Percentiles rank a stretch among this genome's conserved stretches.
Conservation (phyloP, 2,888 invertebrate genomes). For the Clistopyga incitator region DNA sequence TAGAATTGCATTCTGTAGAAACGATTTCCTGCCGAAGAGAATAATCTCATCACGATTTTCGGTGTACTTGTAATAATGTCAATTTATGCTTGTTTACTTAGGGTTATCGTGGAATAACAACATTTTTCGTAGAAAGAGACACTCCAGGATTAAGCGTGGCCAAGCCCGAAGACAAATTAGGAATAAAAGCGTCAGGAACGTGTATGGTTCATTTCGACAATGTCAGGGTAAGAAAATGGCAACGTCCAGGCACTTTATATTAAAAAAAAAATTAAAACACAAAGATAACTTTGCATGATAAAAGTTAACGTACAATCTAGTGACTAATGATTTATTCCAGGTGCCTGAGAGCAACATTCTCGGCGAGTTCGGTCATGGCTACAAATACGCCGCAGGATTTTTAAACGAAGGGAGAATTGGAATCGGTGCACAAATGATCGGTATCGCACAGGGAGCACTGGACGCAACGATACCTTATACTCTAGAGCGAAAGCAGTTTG, state of each 20-base stretch:
- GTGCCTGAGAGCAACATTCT: slow-evolving; percentile 93
- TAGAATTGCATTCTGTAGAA: no score
- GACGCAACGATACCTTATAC: slow-evolving; percentile 97
- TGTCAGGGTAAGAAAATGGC: slow-evolving; percentile 87
- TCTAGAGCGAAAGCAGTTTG: slow-evolving; percentile 97
- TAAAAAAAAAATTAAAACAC: neutral
- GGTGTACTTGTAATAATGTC: neutral
- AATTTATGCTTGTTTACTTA: slow-evolving; percentile 81
- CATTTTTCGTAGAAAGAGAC: slow-evolving; percentile 96
- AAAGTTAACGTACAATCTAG: neutral
- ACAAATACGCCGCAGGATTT: slow-evolving; percentile 98
- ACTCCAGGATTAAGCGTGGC: slow-evolving; percentile 94
- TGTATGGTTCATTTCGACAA: slow-evolving; percentile 98
- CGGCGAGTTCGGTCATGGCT: slow-evolving; percentile 96
- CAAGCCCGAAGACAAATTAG: slow-evolving; percentile 97
- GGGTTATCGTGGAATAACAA: slow-evolving; percentile 98
- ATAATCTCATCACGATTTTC: neutral
- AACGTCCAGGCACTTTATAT: no score
- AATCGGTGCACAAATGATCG: slow-evolving; percentile 97
- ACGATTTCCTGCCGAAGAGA: neutral
- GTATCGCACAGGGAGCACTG: slow-evolving; percentile 97
- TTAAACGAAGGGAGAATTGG: slow-evolving; percentile 96
- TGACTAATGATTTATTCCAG: slow-evolving; percentile 75
- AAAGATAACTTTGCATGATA: neutral
- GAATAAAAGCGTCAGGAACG: slow-evolving; percentile 96